These are phyloP conservation scores for Gila robusta DNA, from an alignment of 2,797 vertebrate genomes.

Conservation along the genomic window DNA sequence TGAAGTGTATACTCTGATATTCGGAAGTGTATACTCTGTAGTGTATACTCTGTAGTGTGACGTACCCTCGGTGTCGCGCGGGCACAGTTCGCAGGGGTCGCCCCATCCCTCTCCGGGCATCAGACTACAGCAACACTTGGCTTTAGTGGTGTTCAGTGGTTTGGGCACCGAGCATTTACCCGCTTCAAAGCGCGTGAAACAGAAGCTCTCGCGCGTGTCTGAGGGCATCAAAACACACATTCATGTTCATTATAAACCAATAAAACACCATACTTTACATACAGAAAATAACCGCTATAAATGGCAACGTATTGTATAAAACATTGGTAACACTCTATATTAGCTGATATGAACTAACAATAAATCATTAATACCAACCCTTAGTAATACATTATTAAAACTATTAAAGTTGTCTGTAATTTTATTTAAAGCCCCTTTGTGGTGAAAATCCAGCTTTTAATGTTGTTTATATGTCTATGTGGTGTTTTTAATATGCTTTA, in stretches of 20 bases:
- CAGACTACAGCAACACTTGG: slow-evolving; percentile 93
- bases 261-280: not conserved
- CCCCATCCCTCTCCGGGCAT: slow-evolving; percentile 95
- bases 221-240: slow-evolving; percentile 30
- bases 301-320: not conserved
- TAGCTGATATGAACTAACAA: not conserved
- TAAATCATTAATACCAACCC: too few species aligned
- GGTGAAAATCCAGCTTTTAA: too few species aligned
- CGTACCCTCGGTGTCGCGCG: slow-evolving; percentile 85
- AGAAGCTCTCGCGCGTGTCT: slow-evolving; percentile 95
- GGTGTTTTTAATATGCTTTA: too few species aligned
- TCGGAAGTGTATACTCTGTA: too few species aligned
- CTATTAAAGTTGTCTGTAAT: too few species aligned
- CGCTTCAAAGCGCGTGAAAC: slow-evolving; percentile 91
- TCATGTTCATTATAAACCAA: not conserved
- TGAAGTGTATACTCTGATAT: too few species aligned
- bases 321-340: not conserved
- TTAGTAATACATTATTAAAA: too few species aligned
- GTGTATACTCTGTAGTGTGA: not conserved
- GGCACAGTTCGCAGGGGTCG: slow-evolving; percentile 94
- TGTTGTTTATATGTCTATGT: too few species aligned
- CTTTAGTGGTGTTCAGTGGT: slow-evolving; percentile 92
- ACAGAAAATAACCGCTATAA: not conserved
- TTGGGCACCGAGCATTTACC: slow-evolving; percentile 92
- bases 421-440: too few species aligned